Evolutionary conservation across 1,140 invertebrate species (phyloP), one percentile per base, ranked within the genome.

Genomic region (Diorhabda carinulata): DNA sequence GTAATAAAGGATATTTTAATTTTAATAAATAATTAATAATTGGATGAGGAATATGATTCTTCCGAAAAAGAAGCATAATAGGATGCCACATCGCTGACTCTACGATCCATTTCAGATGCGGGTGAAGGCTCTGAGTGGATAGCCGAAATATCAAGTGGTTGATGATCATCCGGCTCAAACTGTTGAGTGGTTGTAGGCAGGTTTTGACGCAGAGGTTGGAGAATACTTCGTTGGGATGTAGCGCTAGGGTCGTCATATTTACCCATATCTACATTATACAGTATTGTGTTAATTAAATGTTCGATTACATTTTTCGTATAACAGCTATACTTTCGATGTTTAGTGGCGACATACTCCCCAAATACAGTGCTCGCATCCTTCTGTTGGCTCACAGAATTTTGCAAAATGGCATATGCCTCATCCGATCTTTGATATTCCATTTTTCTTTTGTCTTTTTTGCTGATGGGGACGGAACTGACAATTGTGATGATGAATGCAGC

Each of bases 351-450:
- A 57, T 69, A 56, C 43, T 69, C 58, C 8, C 70, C 68, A 67
- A 58, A 72, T 45, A 64, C 43, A 10, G 61, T 42, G n/a, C 45
- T 9, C 25, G 61, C 67, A 61, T 69, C 61, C 10, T 45, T 25
- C 8, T 10, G n/a, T 25, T 44, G 9, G 8, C 10, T 60, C 10
- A 52, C 8, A 44, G 57, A 60, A 41, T 40, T n/a, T 43, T 42
- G 25, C 45, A 10, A 5, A 65, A 10, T 10, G 8, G 25, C 79
- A 78, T 71, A 56, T 73, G 59, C 42, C 62, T 25, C 62, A 69
- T 25, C 25, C 25, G 25, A 0, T 25, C 25, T 25, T 1, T 25
- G 25, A 25, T 25, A 0, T 25, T 25, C 25, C 25, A 25, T 25
- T 25, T 25, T 25, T 25, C 25, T 25, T 25, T 25, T 25, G 25